Base-by-base conservation (phyloP, 1,140 invertebrate genomes). In the Agrilus planipennis region DNA sequence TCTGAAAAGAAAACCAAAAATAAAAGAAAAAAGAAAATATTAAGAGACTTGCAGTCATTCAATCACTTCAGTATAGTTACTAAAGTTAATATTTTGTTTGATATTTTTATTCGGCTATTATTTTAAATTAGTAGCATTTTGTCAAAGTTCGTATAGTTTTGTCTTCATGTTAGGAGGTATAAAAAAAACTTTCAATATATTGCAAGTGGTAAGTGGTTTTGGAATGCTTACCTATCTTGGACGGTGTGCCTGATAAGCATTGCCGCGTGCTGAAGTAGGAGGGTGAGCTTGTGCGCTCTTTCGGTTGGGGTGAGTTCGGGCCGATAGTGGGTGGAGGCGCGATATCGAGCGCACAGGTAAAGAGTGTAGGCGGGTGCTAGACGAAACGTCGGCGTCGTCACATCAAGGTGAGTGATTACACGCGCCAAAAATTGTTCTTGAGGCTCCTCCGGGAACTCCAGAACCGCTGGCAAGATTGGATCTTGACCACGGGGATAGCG, bases 351-450 rank as follows among this genome's bases (percentile, higher is more conserved):
- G 46, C 87, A 89, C 55, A 98, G 72, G 62, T 97, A 98, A 2
- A 96, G 72, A 0, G 89, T 89, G 61, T 96, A 98, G 4, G 92
- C 91, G 1, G 92, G 91, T 1, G 91, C 87, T 28, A 97, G 69
- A 62, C 86, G 85, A 63, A 89, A 89, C 39, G 82, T 81, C 14
- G 83, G 81, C 32, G 78, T 76, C 50, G 79, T 80, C 16, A 85
- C 85, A 63, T 93, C 89, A 30, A 93, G 73, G 47, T 90, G 80
- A 9, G 82, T 79, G 45, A 95, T 85, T 42, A 93, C 79, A 10
- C 84, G 79, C 46, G 81, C 77, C 12, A 96, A 68, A 63, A 96
- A 91, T 27, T 81, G 76, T 58, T 92, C 88, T 67, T 96, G 91
- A 11, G 83, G 86, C 43, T 91, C 90, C 67, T 95, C 89, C 16